A percentile compares a stretch with the other conserved stretches of the same genome.
These are phyloP conservation scores for Tupiocoris notatus DNA, from an alignment of 2,888 invertebrate genomes.

Conservation along the genomic window DNA sequence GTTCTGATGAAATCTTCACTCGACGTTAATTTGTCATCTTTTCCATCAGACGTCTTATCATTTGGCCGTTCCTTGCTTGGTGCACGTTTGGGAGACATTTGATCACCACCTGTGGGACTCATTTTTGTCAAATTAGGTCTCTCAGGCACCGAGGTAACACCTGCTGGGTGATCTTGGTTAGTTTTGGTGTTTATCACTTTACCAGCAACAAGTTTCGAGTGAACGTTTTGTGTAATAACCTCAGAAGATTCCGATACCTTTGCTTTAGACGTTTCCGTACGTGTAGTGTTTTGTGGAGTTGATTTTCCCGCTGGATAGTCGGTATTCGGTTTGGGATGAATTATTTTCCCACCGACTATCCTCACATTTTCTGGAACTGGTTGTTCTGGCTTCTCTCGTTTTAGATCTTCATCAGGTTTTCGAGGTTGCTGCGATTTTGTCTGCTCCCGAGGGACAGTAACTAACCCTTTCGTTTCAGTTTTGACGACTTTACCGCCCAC, in stretches of 20 bases:
- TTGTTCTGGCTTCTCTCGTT: neutral
- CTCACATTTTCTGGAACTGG: constrained; percentile 25
- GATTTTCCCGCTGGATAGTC: constrained; percentile 3
- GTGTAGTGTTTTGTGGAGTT: neutral
- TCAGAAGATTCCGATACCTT: neutral
- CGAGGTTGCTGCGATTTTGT: no score
- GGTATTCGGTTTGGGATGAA: constrained; percentile 21
- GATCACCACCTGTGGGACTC: neutral
- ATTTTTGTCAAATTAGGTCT: no score
- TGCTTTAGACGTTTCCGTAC: neutral
- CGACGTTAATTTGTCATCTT: neutral
- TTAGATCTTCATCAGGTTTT: no score
- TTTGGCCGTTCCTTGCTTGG: neutral
- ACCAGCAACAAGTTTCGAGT: neutral
- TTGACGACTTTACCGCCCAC: constrained; percentile 9
- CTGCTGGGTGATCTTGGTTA: neutral
- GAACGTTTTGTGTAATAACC: neutral
- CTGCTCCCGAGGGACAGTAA: no score
- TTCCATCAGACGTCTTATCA: neutral
- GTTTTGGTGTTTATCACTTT: neutral
- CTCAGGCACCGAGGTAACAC: neutral
- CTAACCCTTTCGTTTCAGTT: no score
- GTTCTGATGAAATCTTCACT: neutral
- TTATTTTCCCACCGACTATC: constrained; percentile 47
- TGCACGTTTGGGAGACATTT: neutral